Conservation (phyloP, 2,113 vertebrate species). For the Muntiacus reevesi region DNA sequence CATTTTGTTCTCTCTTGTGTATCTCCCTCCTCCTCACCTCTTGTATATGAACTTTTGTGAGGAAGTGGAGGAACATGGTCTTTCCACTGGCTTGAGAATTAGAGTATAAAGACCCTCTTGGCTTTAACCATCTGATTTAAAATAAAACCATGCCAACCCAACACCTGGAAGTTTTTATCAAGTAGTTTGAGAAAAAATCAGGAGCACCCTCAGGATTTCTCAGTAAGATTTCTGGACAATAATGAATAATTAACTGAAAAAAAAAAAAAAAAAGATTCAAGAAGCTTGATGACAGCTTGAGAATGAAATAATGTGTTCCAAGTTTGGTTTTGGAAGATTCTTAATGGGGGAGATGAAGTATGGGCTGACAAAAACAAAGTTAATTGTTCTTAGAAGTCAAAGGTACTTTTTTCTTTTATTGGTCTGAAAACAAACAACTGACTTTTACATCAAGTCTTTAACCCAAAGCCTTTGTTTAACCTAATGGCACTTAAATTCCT, state of each 20-base stretch:
- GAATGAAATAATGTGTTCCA: background rate
- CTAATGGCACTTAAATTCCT: conserved; percentile 69
- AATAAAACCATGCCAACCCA: background rate
- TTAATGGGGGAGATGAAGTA: conserved; percentile 17
- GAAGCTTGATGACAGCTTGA: background rate
- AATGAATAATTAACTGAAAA: background rate
- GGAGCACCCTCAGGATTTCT: background rate
- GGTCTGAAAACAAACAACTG: conserved; percentile 67
- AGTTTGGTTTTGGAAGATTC: background rate
- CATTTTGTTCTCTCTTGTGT: background rate
- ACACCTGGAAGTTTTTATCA: background rate
- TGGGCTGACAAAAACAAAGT: conserved; percentile 5
- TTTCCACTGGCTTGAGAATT: background rate
- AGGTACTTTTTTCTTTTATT: conserved; percentile 60
- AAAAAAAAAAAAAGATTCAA: background rate
- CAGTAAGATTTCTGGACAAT: background rate
- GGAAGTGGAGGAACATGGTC: background rate
- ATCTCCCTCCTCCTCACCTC: accelerated
- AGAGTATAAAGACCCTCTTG: background rate
- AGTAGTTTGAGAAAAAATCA: background rate
- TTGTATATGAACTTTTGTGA: background rate
- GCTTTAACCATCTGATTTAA: background rate
- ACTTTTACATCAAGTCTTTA: conserved; percentile 60
- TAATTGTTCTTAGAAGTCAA: conserved; percentile 63
- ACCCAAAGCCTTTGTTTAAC: conserved; percentile 65